Base-by-base conservation (phyloP, 2,888 invertebrate species). In the Lathronympha strigana region DNA sequence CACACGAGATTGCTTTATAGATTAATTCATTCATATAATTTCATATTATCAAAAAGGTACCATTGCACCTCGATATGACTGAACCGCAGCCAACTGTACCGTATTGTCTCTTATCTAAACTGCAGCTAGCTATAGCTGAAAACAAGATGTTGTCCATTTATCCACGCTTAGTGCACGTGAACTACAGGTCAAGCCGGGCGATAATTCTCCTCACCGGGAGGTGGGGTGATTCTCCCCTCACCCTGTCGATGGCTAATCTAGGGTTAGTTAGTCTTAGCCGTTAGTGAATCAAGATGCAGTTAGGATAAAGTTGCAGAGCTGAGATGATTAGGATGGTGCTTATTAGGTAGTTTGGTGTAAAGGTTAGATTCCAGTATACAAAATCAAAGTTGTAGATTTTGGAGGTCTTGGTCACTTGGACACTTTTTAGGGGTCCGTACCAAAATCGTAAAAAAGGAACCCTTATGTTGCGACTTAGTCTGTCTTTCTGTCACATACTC, bases 211-310 rank as follows among this genome's bases (percentile, higher is more conserved):
- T 57, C 57, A 49, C 43, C 31, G 47, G 38, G 47, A 31, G 43
- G 61, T 19, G 36, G 45, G 50, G 25, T 36, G 36, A 60, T 15
- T 31, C 40, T 31, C 38, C 61, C 49, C 60, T 21, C 36, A 25
- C 49, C n/a, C 38, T 49, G 63, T 40, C 49, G 63, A 63, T 57
- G 55, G 51, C 63, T 63, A 63, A 63, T 49, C 49, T 31, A 40
- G 57, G 63, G 57, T 63, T 63, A 63, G 57, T 63, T 63, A 63
- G 63, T 57, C 55, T 63, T 49, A 57, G 57, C 47, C 43, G 51
- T 40, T 50, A 40, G 51, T 61, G 61, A 53, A 63, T 63, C 49
- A 57, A 63, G 57, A 63, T 57, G 57, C 49, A 50, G 45, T 54
- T 63, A 43, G 21, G 50, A 19, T 38, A 38, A 21, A 55, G 57